phyloP scores from a whole-genome alignment of 2,113 vertebrate genomes.

The Rutilus rutilus region DNA sequence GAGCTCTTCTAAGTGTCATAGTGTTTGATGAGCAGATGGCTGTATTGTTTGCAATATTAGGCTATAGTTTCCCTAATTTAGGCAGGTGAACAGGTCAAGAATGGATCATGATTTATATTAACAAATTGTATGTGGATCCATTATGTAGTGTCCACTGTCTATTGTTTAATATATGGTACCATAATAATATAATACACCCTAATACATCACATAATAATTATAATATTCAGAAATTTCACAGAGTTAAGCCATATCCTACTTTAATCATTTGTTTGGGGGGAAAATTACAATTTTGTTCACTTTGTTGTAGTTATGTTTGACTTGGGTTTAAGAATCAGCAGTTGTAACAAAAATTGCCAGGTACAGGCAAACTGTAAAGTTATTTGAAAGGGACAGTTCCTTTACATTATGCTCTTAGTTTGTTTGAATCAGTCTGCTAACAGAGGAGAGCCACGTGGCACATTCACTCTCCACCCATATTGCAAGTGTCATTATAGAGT shows the following conservation, averaged over 20 bases:
- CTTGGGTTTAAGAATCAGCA: not conserved
- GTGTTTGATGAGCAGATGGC: constrained; percentile 28
- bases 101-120: not conserved
- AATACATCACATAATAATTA: not conserved
- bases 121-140: not conserved
- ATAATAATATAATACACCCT: not conserved
- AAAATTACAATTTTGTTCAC: not conserved
- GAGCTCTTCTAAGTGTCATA: not conserved
- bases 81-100: not conserved
- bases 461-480: not conserved
- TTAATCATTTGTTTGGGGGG: not conserved
- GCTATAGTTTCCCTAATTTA: not conserved
- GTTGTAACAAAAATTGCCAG: not conserved
- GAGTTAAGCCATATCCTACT: not conserved
- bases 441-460: not conserved
- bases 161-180: not conserved
- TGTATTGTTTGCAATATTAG: constrained; percentile 14
- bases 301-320: not conserved
- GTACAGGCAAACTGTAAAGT: not conserved
- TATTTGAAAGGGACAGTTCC: not conserved
- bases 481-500: not conserved
- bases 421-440: not conserved
- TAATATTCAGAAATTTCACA: no score
- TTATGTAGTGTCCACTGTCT: not conserved
- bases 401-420: not conserved